phyloP scores from a whole-genome alignment of 1,140 invertebrate species.

The Vanessa tameamea region DNA sequence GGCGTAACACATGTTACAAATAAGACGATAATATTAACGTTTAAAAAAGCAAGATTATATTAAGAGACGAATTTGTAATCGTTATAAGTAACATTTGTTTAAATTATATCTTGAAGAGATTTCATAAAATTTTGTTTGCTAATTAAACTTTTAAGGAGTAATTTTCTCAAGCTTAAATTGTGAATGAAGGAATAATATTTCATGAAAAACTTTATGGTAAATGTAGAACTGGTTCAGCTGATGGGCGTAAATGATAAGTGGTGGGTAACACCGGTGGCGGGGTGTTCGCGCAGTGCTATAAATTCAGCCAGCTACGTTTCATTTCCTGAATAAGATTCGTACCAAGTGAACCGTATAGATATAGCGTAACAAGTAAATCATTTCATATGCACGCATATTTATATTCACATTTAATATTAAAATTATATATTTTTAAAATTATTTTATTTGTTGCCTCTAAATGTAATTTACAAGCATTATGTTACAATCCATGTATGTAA shows the following conservation, averaged over 20 bases:
- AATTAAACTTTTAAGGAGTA: constrained; percentile 4
- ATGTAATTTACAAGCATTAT: too few species aligned
- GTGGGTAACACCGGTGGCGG: constrained; percentile 53
- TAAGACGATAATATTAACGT: constrained; percentile 13
- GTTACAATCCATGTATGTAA: too few species aligned
- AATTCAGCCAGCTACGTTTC: constrained; percentile 61
- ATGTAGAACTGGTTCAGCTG: constrained; percentile 43
- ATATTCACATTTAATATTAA: background rate
- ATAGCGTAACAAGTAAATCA: constrained; percentile 20
- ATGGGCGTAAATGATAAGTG: constrained; percentile 66
- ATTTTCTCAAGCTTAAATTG: background rate
- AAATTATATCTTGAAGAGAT: background rate
- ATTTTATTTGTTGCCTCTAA: too few species aligned
- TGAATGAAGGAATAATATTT: constrained; percentile 38
- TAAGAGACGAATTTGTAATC: background rate
- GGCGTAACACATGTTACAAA: constrained; percentile 44
- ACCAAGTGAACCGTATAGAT: constrained; percentile 35
- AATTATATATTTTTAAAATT: background rate
- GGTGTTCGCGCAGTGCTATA: constrained; percentile 56
- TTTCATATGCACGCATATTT: background rate
- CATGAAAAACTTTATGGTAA: constrained; percentile 43
- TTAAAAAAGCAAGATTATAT: background rate
- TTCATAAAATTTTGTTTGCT: background rate
- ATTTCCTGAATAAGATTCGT: constrained; percentile 68
- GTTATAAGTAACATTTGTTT: background rate